Conservation (phyloP, 2,113 vertebrate genomes). For the Burhinus bistriatus region DNA sequence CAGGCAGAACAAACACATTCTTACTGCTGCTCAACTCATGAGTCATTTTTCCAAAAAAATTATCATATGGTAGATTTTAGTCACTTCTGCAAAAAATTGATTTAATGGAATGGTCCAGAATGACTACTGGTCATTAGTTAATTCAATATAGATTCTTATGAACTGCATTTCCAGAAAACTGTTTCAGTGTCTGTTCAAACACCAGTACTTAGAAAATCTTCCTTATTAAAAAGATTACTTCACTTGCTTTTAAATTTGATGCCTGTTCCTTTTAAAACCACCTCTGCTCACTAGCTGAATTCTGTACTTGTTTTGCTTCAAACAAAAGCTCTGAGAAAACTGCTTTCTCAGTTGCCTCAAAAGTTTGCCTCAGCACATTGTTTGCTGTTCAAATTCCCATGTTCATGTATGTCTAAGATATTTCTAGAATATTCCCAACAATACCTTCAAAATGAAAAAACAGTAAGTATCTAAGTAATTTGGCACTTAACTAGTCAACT, state of each 20-base stretch:
- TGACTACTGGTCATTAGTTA: background rate
- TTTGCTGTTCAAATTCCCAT: background rate
- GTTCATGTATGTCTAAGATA: background rate
- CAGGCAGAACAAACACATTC: background rate
- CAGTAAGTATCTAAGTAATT: background rate
- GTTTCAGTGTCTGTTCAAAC: background rate
- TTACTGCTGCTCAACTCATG: background rate
- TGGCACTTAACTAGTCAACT: background rate
- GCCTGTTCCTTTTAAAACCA: background rate
- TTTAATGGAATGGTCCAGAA: background rate
- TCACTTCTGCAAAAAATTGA: background rate
- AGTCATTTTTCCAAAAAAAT: background rate
- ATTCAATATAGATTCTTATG: background rate
- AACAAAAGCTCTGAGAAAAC: background rate
- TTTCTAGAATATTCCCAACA: background rate
- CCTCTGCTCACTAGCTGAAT: background rate
- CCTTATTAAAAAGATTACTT: background rate
- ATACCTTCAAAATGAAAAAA: background rate
- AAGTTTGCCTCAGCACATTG: background rate
- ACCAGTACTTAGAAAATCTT: background rate
- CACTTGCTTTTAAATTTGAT: background rate
- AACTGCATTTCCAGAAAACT: background rate
- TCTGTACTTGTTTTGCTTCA: background rate
- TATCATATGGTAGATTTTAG: background rate
- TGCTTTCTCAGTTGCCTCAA: background rate